phyloP scores from a whole-genome alignment of 2,797 vertebrate genomes.

The Coracias cyanogaster region DNA sequence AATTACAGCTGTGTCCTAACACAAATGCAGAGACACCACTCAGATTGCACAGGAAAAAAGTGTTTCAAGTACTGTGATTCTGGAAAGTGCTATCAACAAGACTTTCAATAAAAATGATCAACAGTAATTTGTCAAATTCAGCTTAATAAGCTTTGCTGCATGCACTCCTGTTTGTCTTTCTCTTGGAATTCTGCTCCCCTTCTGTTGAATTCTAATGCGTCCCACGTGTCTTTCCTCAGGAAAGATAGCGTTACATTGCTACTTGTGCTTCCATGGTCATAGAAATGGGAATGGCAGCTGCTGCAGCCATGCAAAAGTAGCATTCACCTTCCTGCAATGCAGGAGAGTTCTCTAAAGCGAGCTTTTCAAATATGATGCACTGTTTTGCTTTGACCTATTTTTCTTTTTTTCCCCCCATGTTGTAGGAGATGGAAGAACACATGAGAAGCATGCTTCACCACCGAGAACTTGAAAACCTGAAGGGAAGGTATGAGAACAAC shows the following conservation, averaged over 20 bases:
- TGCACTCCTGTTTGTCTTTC: not conserved
- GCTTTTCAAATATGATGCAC: not conserved
- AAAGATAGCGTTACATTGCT: not conserved
- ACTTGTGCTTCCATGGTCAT: not conserved
- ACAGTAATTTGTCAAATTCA: not conserved
- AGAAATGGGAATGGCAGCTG: not conserved
- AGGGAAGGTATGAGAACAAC: slow-evolving; percentile 88
- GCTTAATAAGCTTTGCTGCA: not conserved
- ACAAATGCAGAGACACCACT: not conserved
- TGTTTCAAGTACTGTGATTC: not conserved
- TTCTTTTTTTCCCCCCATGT: slow-evolving; percentile 18
- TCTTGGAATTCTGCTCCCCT: not conserved
- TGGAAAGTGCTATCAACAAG: not conserved
- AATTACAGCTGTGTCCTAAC: not conserved
- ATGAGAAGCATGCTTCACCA: slow-evolving; percentile 99
- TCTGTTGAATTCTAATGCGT: not conserved
- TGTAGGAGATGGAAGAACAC: slow-evolving; percentile 96
- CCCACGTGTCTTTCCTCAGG: not conserved
- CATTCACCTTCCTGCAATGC: not conserved
- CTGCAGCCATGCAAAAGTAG: not conserved
- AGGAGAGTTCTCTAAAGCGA: not conserved
- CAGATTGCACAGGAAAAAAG: not conserved
- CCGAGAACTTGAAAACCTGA: slow-evolving; percentile 96
- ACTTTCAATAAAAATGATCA: not conserved
- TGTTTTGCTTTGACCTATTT: not conserved